These are phyloP conservation scores for Papilio gigon DNA, from an alignment of 2,888 invertebrate species.

Conservation along the genomic window DNA sequence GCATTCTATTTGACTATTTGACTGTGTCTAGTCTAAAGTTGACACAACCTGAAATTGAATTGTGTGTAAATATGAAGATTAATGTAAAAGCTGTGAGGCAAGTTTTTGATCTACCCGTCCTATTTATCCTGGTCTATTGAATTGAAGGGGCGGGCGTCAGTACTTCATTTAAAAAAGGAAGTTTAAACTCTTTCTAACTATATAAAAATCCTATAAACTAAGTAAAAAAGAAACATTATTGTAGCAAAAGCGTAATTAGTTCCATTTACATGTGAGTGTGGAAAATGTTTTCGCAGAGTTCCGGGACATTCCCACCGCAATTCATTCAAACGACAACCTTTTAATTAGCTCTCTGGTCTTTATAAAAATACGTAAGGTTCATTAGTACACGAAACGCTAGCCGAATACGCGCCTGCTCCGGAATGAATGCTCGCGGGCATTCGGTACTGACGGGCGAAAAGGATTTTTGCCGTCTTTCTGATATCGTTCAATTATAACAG, in stretches of 20 bases:
- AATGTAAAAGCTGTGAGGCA: no score
- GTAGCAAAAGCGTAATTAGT: constrained; percentile 19
- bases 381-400: constrained; percentile 59
- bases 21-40: neutral
- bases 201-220: neutral
- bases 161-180: neutral
- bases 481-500: constrained; percentile 29
- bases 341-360: constrained; percentile 59
- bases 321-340: constrained; percentile 48
- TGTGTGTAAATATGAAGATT: neutral
- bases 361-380: constrained; percentile 57
- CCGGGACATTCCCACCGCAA: constrained; percentile 14
- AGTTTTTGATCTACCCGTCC: no score
- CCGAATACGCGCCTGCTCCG: constrained; percentile 47
- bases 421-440: constrained; percentile 40
- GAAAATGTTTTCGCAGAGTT: constrained; percentile 35
- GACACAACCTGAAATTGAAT: neutral
- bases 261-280: constrained; percentile 35
- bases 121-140: no score
- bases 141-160: no score
- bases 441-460: constrained; percentile 46
- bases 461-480: constrained; percentile 19
- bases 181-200: neutral
- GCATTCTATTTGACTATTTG: neutral
- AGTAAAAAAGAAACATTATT: constrained; percentile 9